These are phyloP conservation scores for Leptinotarsa juncta DNA, from an alignment of 2,888 invertebrate species.

Conservation along the genomic window DNA sequence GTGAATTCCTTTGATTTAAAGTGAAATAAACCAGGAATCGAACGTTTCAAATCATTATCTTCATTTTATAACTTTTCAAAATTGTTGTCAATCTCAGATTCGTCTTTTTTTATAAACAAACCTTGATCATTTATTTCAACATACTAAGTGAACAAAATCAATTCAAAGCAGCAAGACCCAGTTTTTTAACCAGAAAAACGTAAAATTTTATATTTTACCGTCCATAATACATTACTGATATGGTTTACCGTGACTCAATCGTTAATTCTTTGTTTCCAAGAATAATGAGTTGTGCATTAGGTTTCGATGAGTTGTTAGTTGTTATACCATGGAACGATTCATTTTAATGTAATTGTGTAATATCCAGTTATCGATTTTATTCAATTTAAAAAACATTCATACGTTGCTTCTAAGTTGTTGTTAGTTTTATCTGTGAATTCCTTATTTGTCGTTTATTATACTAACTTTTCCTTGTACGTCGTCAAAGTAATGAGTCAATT, in stretches of 20 bases:
- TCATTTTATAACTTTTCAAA: no score
- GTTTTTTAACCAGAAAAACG: neutral
- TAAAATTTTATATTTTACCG: conserved; percentile 1
- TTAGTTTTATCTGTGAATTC: neutral
- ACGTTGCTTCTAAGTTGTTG: neutral
- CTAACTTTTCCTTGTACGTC: neutral
- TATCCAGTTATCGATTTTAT: neutral
- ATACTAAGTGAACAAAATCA: no score
- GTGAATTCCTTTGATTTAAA: no score
- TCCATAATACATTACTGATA: neutral
- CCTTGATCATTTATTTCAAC: no score
- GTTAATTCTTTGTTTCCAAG: conserved; percentile 4
- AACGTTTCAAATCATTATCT: no score
- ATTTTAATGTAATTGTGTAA: neutral
- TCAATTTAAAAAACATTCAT: neutral
- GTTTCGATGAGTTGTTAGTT: neutral
- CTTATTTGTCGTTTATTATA: neutral
- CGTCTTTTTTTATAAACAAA: no score
- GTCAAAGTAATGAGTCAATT: neutral
- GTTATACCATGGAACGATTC: neutral
- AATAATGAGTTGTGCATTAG: neutral
- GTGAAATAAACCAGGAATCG: no score
- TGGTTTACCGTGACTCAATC: neutral
- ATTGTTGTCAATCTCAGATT: no score
- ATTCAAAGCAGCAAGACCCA: no score